Base-by-base conservation (phyloP, 2,888 invertebrate species). In the Cheilosia variabilis region DNA sequence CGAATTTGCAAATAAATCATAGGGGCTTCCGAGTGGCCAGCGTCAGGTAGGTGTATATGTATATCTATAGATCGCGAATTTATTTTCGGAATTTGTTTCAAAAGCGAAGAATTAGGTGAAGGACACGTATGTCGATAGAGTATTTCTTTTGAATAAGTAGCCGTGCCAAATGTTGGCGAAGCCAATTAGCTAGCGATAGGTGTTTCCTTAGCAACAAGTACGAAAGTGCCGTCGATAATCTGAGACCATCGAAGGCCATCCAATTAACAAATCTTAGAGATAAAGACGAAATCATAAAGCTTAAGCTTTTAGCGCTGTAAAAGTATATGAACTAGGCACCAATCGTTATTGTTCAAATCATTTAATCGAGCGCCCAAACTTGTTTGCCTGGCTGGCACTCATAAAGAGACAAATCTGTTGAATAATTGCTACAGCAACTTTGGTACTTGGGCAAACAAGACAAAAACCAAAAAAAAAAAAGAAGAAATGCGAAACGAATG, bases 91-190 rank as follows among this genome's bases (percentile, higher is more conserved):
- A 79, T 66, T 78, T 62, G 43, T 73, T 75, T 62, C 65, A 65
- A 65, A 75, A 65, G 53, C 63, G 71, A 84, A 76, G 84, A 84
- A 84, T 75, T 84, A 27, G 84, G 84, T 84, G 80, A 84, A 84
- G 84, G 84, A 75, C 80, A 75, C 60, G 34, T 47, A 2, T 37
- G 52, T 73, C 78, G 78, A 83, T 63, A 63, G 47, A 63, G 60
- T 53, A 19, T 53, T 34, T 82, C 47, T 65, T 57, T 69, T 71
- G 60, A 58, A 43, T 77, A 62, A 76, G 68, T 71, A 50, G 41
- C 62, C 55, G 72, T 83, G 66, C 78, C 78, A 78, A 78, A 78
- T n/a, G 65, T 69, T 43, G 55, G 57, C 58, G 45, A n/a, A 84
- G 53, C 75, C 83, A 84, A 84, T 84, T 84, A 79, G 73, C 31